Conservation (phyloP, 2,797 vertebrate species). For the Coluber constrictor region DNA sequence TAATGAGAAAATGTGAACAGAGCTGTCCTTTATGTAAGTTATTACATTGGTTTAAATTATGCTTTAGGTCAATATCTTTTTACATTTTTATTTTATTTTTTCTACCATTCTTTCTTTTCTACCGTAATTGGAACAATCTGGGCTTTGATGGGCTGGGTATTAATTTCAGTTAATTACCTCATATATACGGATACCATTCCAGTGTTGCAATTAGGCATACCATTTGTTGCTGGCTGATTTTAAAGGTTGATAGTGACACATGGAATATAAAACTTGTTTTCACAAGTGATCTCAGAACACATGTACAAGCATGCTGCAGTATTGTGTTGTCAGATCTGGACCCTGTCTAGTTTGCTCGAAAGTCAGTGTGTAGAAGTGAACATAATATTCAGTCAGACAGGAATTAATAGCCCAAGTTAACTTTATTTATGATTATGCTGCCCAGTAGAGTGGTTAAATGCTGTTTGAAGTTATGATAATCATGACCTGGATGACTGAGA, state of each 20-base stretch:
- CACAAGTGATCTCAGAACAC: conserved; percentile 16
- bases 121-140: conserved; percentile 2
- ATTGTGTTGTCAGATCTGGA: conserved; percentile 12
- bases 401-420: conserved; percentile 23
- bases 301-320: conserved; percentile 25
- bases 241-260: conserved; percentile 20
- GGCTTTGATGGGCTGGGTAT: conserved; percentile 1
- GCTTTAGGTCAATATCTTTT: not conserved
- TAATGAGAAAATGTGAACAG: not conserved
- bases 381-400: not conserved
- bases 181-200: conserved; percentile 37
- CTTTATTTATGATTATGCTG: not conserved
- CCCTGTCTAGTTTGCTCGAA: conserved; percentile 25
- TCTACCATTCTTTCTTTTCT: not conserved
- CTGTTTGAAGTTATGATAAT: not conserved
- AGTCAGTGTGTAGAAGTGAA: conserved; percentile 2
- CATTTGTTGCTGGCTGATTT: conserved; percentile 38
- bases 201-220: conserved; percentile 41
- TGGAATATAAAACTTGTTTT: conserved; percentile 41
- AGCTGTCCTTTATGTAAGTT: not conserved
- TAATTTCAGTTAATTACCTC: conserved; percentile 21
- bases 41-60: not conserved
- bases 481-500: not conserved
- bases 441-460: conserved; percentile 15
- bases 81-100: not conserved